These are phyloP conservation scores for Paralichthys olivaceus DNA, from an alignment of 2,113 vertebrate genomes.

Conservation along the genomic window DNA sequence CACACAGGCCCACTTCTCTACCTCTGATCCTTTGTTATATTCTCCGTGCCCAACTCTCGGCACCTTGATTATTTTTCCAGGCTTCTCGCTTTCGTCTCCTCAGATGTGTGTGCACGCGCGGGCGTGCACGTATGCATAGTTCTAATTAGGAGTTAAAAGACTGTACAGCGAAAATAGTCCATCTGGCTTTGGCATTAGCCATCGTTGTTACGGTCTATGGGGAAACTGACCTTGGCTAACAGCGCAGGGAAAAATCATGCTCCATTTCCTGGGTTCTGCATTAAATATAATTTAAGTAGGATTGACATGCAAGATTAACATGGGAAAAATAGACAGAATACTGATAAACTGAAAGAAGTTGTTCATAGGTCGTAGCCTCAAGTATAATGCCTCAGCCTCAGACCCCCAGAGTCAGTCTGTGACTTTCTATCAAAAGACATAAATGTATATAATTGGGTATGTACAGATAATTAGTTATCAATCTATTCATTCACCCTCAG, in stretches of 20 bases:
- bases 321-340: background rate
- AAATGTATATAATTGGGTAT: background rate
- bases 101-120: background rate
- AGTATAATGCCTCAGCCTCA: no score
- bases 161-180: slow-evolving; percentile 52
- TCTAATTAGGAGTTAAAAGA: slow-evolving; percentile 76
- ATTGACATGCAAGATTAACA: slow-evolving; percentile 44
- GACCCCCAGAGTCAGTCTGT: no score
- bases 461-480: background rate
- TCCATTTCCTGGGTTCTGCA: slow-evolving; percentile 60
- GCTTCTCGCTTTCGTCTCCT: slow-evolving; percentile 39
- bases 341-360: background rate
- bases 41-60: slow-evolving; percentile 22
- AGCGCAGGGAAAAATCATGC: slow-evolving; percentile 51
- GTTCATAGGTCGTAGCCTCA: background rate
- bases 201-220: slow-evolving; percentile 56
- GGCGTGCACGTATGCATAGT: slow-evolving; percentile 38
- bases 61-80: slow-evolving; percentile 68
- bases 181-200: slow-evolving; percentile 76
- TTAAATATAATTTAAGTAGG: slow-evolving; percentile 56
- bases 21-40: slow-evolving; percentile 49
- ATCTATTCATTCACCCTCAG: background rate
- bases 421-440: no score
- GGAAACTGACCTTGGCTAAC: slow-evolving; percentile 70
- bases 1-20: slow-evolving; percentile 22